Evolutionary conservation across 2,113 vertebrate species (phyloP), one percentile per base, ranked within the genome.

Genomic region (Neolamprologus cancellatus): DNA sequence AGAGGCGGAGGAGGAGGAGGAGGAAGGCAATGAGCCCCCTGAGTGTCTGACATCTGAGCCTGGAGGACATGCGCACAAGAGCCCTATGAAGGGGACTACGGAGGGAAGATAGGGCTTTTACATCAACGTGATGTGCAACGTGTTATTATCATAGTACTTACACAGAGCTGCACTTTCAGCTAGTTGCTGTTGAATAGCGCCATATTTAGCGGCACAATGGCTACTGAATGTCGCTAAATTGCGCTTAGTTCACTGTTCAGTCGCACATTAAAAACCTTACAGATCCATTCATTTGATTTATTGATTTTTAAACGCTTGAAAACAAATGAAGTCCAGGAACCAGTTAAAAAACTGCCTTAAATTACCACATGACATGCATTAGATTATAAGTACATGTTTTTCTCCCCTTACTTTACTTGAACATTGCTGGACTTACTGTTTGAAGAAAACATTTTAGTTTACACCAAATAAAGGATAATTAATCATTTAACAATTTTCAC

Each of bases 1-100:
- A 34, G 84, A 91, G 71, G 87, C 89, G 93, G 91, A 93, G 89
- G 76, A 79, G 81, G 86, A 86, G n/a, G 66, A 57, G 57, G 59
- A 79, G 71, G 84, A 53, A 82, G 88, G 87, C 82, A 82, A 81
- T 36, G 87, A 88, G 85, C 59, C 80, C 84, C 36, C 34, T 7
- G 79, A 53, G 69, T 52, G n/a, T 81, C 64, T 81, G 91, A 90
- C 90, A 87, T 88, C 23, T 54, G 93, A 92, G 74, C 12, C n/a
- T 71, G 5, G 8, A 89, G 80, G 83, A 87, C 64, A 52, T 64
- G 20, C 13, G n/a, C 9, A 34, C 18, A 18, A 20, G 76, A 18
- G 61, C 13, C 64, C 54, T 79, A 18, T 0, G 55, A 57, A 85
- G 76, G 53, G 55, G 15, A 2, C 78, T 53, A 55, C 0, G 23